A percentile compares a stretch with the other conserved stretches of the same genome.
These are phyloP conservation scores for Phortica variegata DNA, from an alignment of 1,140 invertebrate species.

Conservation along the genomic window DNA sequence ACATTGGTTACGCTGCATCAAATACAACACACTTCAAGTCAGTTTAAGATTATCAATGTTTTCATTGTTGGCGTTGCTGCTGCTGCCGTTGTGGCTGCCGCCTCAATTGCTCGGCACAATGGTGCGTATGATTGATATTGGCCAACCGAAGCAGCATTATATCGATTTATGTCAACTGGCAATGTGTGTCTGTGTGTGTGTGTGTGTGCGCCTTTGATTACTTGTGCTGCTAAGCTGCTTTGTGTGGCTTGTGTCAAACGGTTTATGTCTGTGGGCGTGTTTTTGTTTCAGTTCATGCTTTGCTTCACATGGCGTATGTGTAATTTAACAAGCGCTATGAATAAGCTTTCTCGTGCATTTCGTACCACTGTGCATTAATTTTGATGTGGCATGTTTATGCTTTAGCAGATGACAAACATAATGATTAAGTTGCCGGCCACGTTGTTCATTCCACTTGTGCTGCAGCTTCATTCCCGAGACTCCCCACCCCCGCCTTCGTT, in stretches of 20 bases:
- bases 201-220: constrained; percentile 38
- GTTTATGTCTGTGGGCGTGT: too few relatives aligned
- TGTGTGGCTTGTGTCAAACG: too few relatives aligned
- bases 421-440: constrained; percentile 29
- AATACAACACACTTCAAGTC: too few relatives aligned
- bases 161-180: too few relatives aligned
- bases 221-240: constrained; percentile 22
- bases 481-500: not conserved
- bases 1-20: too few relatives aligned
- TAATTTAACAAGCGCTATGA: constrained; percentile 23
- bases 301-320: constrained; percentile 3
- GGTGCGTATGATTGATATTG: not conserved
- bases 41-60: too few relatives aligned
- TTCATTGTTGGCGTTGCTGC: constrained; percentile 9
- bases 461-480: constrained; percentile 9
- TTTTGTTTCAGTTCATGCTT: constrained; percentile 19
- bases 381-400: constrained; percentile 40
- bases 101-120: constrained; percentile 15
- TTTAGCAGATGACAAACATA: constrained; percentile 50
- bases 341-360: constrained; percentile 25
- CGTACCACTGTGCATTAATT: not conserved
- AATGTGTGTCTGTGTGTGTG: not conserved
- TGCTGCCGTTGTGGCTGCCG: constrained; percentile 15
- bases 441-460: constrained; percentile 18
- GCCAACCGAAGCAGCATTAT: too few relatives aligned